A percentile compares a stretch with the other conserved stretches of the same genome.
These are phyloP conservation scores for Stomatorhinus walkeri DNA, from an alignment of 2,797 vertebrate genomes.

Conservation along the genomic window DNA sequence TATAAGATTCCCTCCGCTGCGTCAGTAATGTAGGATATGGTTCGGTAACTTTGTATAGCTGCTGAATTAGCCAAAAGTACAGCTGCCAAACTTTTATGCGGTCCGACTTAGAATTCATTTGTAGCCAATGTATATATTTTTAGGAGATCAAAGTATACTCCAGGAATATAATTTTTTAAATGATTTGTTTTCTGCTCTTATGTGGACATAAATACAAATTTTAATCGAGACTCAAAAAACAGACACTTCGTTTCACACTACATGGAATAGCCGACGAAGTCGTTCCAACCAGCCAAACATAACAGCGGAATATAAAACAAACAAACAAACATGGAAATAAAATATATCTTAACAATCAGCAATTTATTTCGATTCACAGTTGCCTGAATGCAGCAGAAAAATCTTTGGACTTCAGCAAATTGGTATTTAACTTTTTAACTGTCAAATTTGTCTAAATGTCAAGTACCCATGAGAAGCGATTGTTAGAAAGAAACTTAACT, in stretches of 20 bases:
- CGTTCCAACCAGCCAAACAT: neutral
- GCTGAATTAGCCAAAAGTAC: neutral
- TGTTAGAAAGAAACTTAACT: conserved; percentile 53
- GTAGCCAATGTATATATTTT: neutral
- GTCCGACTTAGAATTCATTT: neutral
- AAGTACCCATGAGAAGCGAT: conserved; percentile 57
- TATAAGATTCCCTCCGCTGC: neutral
- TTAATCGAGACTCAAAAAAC: conserved; percentile 21
- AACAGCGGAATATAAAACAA: conserved; percentile 33
- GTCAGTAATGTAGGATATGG: neutral
- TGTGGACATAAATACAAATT: conserved; percentile 17
- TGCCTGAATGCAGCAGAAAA: conserved; percentile 96
- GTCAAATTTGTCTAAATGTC: conserved; percentile 55
- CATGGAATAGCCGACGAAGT: conserved; percentile 34
- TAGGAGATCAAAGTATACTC: neutral
- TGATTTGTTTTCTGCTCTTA: neutral
- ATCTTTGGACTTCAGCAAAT: conserved; percentile 97
- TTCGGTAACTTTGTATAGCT: neutral
- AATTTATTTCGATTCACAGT: conserved; percentile 92
- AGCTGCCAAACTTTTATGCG: neutral
- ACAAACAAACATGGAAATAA: conserved; percentile 57
- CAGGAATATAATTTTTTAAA: neutral
- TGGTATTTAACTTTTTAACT: conserved; percentile 52
- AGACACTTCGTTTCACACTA: conserved; percentile 39
- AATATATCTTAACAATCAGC: conserved; percentile 72